These are phyloP conservation scores for Potamilus streckersoni DNA, from an alignment of 1,140 invertebrate species.

Conservation along the genomic window DNA sequence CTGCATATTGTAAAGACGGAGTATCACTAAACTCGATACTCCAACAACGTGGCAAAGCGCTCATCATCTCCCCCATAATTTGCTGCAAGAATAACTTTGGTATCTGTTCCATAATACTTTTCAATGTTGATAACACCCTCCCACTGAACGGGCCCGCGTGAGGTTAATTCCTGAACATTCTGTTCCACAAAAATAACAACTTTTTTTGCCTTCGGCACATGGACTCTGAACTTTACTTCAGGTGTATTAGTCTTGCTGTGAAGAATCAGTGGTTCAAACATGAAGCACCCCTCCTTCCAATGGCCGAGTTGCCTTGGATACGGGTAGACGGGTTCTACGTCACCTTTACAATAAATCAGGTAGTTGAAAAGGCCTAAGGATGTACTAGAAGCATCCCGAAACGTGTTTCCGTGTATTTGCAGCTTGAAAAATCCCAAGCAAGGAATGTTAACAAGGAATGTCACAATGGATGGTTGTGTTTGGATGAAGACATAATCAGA, in stretches of 20 bases:
- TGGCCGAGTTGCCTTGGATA: slow-evolving; percentile 67
- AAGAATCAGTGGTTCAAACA: slow-evolving; percentile 59
- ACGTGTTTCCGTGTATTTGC: slow-evolving; percentile 64
- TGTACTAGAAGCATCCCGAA: slow-evolving; percentile 60
- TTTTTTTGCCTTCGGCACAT: slow-evolving; percentile 58
- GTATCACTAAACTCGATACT: slow-evolving; percentile 51
- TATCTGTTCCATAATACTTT: slow-evolving; percentile 44
- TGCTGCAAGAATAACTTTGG: slow-evolving; percentile 60
- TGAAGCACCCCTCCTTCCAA: slow-evolving; percentile 68
- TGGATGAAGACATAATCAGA: slow-evolving; percentile 65
- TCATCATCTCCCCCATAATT: slow-evolving; percentile 61
- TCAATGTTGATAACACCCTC: slow-evolving; percentile 54
- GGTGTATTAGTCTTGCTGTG: slow-evolving; percentile 27
- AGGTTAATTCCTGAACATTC: slow-evolving; percentile 57
- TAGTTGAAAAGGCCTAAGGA: slow-evolving; percentile 67
- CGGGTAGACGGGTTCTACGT: slow-evolving; percentile 33
- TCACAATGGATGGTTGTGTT: slow-evolving; percentile 46
- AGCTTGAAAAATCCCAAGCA: slow-evolving; percentile 63
- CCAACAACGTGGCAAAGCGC: slow-evolving; percentile 63
- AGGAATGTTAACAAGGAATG: slow-evolving; percentile 59
- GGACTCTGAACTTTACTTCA: slow-evolving; percentile 53
- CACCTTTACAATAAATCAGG: slow-evolving; percentile 57
- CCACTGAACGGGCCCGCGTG: slow-evolving; percentile 54
- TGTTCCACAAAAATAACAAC: slow-evolving; percentile 64
- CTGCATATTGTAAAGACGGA: no score